Evolutionary conservation across 1,140 invertebrate genomes (phyloP).

Genomic region (Aphaenogaster floridana): DNA sequence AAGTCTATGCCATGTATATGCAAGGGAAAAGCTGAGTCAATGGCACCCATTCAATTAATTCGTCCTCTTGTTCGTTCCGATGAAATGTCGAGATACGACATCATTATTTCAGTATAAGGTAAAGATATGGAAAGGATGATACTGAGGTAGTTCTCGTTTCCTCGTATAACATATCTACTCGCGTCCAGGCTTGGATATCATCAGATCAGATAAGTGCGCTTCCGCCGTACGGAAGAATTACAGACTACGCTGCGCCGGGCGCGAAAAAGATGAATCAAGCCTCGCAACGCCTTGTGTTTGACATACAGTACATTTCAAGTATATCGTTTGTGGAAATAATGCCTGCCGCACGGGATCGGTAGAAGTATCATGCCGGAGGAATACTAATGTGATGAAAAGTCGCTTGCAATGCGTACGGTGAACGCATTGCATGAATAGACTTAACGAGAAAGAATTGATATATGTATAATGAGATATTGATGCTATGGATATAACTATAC

Average conservation of each 20-base stretch:
- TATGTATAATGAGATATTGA: slow-evolving; percentile 21
- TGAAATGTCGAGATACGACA: slow-evolving; percentile 42
- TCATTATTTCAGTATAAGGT: slow-evolving; percentile 39
- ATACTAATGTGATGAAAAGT: slow-evolving; percentile 65
- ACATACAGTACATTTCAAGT: slow-evolving; percentile 56
- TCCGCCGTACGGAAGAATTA: slow-evolving; percentile 61
- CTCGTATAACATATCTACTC: slow-evolving; percentile 7
- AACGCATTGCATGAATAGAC: slow-evolving; percentile 20
- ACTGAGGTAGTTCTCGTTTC: slow-evolving; percentile 11
- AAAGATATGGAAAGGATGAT: slow-evolving; percentile 44
- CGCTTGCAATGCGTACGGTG: slow-evolving; percentile 7
- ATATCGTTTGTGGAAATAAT: slow-evolving; percentile 66
- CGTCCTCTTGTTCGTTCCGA: slow-evolving; percentile 39
- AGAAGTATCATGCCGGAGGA: slow-evolving; percentile 39
- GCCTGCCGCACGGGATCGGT: slow-evolving; percentile 40
- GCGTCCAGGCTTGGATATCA: slow-evolving; percentile 37
- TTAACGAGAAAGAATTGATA: slow-evolving; percentile 19
- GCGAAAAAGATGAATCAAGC: slow-evolving; percentile 67
- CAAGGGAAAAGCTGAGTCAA: slow-evolving; percentile 14
- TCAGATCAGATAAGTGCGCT: slow-evolving; percentile 59
- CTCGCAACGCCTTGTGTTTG: slow-evolving; percentile 49
- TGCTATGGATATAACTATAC: slow-evolving; percentile 5
- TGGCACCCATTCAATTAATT: slow-evolving; percentile 45
- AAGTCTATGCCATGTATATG: not conserved
- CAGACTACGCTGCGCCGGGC: slow-evolving; percentile 35